Evolutionary conservation across 2,888 invertebrate genomes (phyloP), one percentile per base, ranked within the genome.

Genomic region (Parasteatoda lunata): DNA sequence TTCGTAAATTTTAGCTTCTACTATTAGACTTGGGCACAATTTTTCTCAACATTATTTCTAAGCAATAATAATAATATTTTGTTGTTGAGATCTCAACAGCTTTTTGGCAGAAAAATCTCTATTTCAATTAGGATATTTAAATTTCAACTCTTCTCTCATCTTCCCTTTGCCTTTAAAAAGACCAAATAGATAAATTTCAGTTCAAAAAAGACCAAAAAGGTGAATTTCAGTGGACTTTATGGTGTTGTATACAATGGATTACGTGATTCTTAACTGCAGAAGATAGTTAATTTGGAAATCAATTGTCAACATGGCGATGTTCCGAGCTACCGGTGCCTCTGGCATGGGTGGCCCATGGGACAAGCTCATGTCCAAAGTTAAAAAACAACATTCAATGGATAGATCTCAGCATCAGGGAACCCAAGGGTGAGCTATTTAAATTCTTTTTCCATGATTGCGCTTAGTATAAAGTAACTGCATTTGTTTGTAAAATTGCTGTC

Each of bases 281-380:
- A 9, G 59, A 59, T 59, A 13, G 9, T 59, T 13, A 13, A 48
- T 9, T 6, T 70, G 13, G 47, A 11, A n/a, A 45, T 9, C 0
- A 49, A 6, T 9, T 70, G 49, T 52, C 9, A 73, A 8, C 9
- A 88, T 88, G 88, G 88, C 88, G 59, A 88, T 88, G 88, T 88
- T 88, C 49, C 59, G 88, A 64, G 79, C 83, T 52, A 59, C 79
- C 48, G 88, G 88, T 51, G 79, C 75, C 71, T 76, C 79, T 15
- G 87, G 78, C 47, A 88, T 88, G 88, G 88, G 88, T 65, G 88
- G 88, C 48, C 88, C 88, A n/a, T 88, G 88, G 88, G 88, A 88
- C 76, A 88, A 88, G 70, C 79, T 88, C 45, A 78, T 88, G 83
- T 79, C 78, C 9, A 88, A 88, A 65, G 88, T 88, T 52, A 88